Conservation (phyloP, 2,888 invertebrate genomes). For the Lasioglossum malachurum region DNA sequence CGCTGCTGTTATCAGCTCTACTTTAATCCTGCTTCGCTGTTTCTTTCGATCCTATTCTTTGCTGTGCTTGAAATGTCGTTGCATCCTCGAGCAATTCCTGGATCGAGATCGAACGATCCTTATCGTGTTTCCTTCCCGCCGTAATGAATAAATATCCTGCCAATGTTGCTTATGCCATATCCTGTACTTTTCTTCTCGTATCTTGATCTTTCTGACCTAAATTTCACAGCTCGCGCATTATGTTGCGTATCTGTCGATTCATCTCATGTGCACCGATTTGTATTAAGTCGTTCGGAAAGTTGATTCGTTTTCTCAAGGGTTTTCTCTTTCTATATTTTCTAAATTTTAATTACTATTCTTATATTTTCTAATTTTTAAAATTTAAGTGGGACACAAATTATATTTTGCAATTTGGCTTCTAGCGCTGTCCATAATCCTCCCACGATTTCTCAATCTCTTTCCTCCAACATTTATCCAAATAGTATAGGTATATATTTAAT, state of each 20-base stretch:
- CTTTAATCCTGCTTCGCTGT: not conserved
- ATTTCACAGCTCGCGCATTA: not conserved
- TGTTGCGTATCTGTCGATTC: not conserved
- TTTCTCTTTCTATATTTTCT: no score
- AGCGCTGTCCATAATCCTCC: no score
- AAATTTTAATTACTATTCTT: no score
- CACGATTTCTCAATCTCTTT: no score
- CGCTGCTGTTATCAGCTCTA: not conserved
- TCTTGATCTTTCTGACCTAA: not conserved
- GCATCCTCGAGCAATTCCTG: not conserved
- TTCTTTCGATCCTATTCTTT: not conserved
- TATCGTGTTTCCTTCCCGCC: not conserved
- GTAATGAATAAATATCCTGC: not conserved
- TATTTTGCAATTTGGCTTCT: no score
- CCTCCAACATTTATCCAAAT: no score
- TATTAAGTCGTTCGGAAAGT: no score
- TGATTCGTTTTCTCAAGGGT: no score
- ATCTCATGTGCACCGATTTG: not conserved
- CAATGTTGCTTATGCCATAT: not conserved
- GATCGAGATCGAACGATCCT: not conserved
- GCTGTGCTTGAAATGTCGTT: not conserved
- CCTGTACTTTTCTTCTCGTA: not conserved
- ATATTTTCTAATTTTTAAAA: no score
- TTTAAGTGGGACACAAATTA: accelerated
- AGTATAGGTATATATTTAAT: no score